Base-by-base conservation (phyloP, 2,888 invertebrate genomes). In the Eucera pruinosa region DNA sequence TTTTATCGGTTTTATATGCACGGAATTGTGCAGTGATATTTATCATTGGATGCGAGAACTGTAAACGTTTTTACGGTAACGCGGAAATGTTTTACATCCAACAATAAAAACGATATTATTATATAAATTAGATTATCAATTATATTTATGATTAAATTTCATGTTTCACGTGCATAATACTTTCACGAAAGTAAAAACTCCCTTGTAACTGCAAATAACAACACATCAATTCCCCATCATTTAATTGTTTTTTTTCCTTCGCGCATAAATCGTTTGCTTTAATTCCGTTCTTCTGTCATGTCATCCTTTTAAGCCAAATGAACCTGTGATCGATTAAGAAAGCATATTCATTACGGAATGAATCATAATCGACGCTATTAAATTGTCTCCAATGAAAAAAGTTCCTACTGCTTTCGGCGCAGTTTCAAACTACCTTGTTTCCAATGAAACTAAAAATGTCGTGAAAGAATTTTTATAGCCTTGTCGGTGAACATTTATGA, bases 1-100 rank as follows among this genome's bases (percentile, higher is more conserved):
- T 87, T 78, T 82, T 85, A 85, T 39, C 18, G 60, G 39, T 60
- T 41, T 68, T 36, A 9, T 25, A 30, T 13, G 18, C 23, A 47
- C 30, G 36, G 20, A 58, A 52, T 47, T 18, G 20, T 13, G 23
- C 45, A 7, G 11, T n/a, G 11, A 68, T 30, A 30, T 60, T 67
- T 72, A 30, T 36, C 27, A 41, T 4, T 62, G 25, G 39, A 6
- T 25, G 3, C 13, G 9, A 45, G 13, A 3, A 48, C 9, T 18
- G 23, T 15, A 27, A 30, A 39, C 64, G n/a, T 23, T 66, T 58
- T 41, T 50, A 58, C 33, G n/a, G 11, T 57, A 30, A 15, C 36
- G 15, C 20, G 11, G 7, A 36, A 36, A 45, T n/a, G 13, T 6
- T 57, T 57, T 30, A 36, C 11, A 5, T 33, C 25, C 18, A 30